phyloP scores from a whole-genome alignment of 2,888 invertebrate genomes.

The Chydorus sphaericus region DNA sequence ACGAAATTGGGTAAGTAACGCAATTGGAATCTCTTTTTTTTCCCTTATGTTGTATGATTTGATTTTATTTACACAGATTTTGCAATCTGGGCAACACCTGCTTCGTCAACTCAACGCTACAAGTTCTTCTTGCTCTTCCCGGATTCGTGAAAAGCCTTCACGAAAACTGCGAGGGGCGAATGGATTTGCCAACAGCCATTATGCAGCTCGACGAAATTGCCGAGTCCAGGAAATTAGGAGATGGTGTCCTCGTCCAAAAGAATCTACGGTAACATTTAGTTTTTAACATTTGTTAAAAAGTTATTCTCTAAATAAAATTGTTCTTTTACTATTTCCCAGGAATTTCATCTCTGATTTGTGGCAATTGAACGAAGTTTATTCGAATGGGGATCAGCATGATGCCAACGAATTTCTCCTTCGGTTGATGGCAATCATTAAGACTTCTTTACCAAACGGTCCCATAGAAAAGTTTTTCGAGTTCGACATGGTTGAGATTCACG shows the following conservation, averaged over 20 bases:
- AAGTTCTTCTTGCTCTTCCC: not conserved
- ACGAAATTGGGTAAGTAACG: not conserved
- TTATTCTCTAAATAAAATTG: too few species aligned
- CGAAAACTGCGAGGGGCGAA: not conserved
- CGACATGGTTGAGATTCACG: not conserved
- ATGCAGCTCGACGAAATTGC: not conserved
- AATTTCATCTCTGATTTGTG: not conserved
- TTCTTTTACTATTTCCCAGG: not conserved
- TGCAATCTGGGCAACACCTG: not conserved
- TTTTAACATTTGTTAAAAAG: too few species aligned
- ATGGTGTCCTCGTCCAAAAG: too few species aligned
- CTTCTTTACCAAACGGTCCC: not conserved
- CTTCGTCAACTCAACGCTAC: not conserved
- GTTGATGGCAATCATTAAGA: not conserved
- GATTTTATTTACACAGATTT: not conserved
- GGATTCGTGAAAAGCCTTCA: not conserved
- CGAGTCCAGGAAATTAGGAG: not conserved
- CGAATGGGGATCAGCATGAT: slow-evolving; percentile 3
- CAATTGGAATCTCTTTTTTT: not conserved
- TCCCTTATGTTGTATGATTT: not conserved
- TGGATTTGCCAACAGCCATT: not conserved
- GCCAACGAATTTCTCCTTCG: slow-evolving; percentile 8
- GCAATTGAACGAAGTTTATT: not conserved
- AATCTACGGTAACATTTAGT: too few species aligned
- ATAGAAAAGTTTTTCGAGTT: not conserved